phyloP scores from a whole-genome alignment of 2,797 vertebrate genomes.

The Hypotaenidia philippensis region DNA sequence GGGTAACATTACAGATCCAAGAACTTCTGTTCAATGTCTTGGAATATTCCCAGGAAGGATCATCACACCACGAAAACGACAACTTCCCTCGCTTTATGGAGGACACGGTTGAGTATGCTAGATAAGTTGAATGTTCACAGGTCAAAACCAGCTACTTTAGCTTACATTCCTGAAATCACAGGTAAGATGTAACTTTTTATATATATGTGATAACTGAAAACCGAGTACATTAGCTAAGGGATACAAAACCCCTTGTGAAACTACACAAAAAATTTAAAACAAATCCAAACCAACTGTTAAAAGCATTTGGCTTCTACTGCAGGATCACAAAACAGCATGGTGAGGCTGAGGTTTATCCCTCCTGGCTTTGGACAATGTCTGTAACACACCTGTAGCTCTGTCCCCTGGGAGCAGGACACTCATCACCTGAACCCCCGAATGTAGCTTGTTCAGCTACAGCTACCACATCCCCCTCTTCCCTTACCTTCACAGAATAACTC shows the following conservation, averaged over 20 bases:
- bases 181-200: neutral
- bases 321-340: neutral
- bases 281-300: neutral
- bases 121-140: neutral
- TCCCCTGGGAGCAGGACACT: neutral
- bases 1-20: neutral
- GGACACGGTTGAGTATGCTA: neutral
- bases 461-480: neutral
- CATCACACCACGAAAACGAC: neutral
- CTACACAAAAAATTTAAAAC: neutral
- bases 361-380: accelerated
- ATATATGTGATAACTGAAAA: neutral
- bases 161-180: neutral
- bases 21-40: neutral
- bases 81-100: neutral
- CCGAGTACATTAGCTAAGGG: neutral
- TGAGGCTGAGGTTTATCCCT: neutral
- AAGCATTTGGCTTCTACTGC: neutral
- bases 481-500: neutral
- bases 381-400: neutral
- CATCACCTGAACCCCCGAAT: neutral
- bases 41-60: neutral
- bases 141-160: neutral
- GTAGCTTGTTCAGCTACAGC: neutral
- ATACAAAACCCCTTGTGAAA: neutral